phyloP scores from a whole-genome alignment of 1,140 invertebrate genomes.

The Atopsyche davidsoni region DNA sequence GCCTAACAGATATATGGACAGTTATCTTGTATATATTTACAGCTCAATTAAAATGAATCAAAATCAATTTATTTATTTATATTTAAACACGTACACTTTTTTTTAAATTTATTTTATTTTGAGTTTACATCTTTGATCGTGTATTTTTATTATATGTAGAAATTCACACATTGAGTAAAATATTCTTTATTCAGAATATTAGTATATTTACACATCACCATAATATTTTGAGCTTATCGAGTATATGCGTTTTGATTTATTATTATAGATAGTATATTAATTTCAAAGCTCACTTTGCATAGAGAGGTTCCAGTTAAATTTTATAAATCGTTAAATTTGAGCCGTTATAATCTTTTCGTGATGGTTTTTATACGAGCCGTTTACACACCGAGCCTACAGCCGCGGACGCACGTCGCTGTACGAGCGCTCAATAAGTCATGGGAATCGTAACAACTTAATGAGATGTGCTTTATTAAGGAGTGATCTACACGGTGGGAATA shows the following conservation, averaged over 20 bases:
- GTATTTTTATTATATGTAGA: neutral
- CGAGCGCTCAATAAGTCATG: too few species aligned
- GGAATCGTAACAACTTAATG: neutral
- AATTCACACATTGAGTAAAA: neutral
- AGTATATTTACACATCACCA: too few species aligned
- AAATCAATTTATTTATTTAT: neutral
- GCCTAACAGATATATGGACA: neutral
- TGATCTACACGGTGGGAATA: neutral
- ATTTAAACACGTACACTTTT: neutral
- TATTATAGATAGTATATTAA: too few species aligned
- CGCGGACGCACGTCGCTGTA: too few species aligned
- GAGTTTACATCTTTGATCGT: neutral
- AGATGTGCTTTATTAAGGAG: neutral
- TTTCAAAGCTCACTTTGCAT: too few species aligned
- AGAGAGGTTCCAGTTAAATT: too few species aligned
- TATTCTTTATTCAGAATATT: neutral
- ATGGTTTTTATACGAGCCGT: too few species aligned
- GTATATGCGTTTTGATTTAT: too few species aligned
- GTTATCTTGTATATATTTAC: neutral
- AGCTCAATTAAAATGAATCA: neutral
- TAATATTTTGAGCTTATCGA: too few species aligned
- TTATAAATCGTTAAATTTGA: too few species aligned
- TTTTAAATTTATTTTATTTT: neutral
- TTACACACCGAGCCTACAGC: too few species aligned
- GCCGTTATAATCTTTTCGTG: too few species aligned